Conservation (phyloP, 2,888 invertebrate genomes). For the Dilophus febrilis region DNA sequence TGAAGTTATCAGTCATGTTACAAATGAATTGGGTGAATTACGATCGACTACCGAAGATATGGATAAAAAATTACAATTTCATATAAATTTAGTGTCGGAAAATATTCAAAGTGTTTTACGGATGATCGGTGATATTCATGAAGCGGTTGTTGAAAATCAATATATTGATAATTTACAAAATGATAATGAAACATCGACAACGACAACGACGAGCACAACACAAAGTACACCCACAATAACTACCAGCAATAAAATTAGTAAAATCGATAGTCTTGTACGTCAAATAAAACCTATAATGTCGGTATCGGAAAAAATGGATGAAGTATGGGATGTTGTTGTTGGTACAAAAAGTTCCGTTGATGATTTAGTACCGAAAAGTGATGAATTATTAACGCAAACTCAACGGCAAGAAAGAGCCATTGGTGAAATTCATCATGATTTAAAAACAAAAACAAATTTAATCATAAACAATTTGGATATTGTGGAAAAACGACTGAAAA, state of each 20-base stretch:
- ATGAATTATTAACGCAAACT: slow-evolving; percentile 68
- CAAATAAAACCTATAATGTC: slow-evolving; percentile 72
- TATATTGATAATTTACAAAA: slow-evolving; percentile 22
- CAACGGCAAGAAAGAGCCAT: slow-evolving; percentile 76
- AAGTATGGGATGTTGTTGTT: slow-evolving; percentile 79
- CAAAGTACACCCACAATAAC: slow-evolving; percentile 42
- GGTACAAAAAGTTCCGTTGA: slow-evolving; percentile 79
- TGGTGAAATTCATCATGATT: slow-evolving; percentile 67
- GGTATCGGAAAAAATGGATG: slow-evolving; percentile 79
- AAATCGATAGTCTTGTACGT: slow-evolving; percentile 62
- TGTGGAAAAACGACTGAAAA: slow-evolving; percentile 67
- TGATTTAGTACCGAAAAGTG: slow-evolving; percentile 70
- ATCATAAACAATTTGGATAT: slow-evolving; percentile 76
- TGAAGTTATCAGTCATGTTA: slow-evolving; percentile 63
- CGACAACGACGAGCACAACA: slow-evolving; percentile 34
- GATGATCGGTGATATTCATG: slow-evolving; percentile 67
- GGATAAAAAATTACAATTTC: slow-evolving; percentile 68
- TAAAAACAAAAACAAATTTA: slow-evolving; percentile 64
- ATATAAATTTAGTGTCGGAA: slow-evolving; percentile 67
- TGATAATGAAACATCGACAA: slow-evolving; percentile 35
- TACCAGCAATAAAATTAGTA: slow-evolving; percentile 44
- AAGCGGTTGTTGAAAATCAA: slow-evolving; percentile 63
- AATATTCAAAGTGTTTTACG: slow-evolving; percentile 61
- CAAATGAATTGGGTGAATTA: slow-evolving; percentile 65
- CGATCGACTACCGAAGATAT: slow-evolving; percentile 59